A percentile compares a stretch with the other conserved stretches of the same genome.
These are phyloP conservation scores for Theristicus caerulescens DNA, from an alignment of 2,113 vertebrate genomes.

Conservation along the genomic window DNA sequence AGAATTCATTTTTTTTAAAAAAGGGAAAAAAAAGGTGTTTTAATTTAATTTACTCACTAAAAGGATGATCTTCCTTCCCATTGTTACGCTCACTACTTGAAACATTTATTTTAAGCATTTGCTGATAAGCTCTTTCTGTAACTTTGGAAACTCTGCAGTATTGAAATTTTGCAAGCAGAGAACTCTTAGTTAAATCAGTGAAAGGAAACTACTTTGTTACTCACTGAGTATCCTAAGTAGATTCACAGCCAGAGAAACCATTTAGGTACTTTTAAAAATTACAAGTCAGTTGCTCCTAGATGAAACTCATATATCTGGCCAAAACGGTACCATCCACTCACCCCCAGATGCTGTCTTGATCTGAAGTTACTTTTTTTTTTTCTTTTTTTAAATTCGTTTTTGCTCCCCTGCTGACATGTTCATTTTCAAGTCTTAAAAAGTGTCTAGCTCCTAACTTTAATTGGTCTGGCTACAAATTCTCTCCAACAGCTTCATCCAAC, in stretches of 20 bases:
- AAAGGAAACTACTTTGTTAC: background rate
- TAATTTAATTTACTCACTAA: background rate
- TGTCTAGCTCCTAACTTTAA: background rate
- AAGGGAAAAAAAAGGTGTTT: background rate
- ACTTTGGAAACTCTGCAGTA: background rate
- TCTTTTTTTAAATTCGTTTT: background rate
- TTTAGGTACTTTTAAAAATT: background rate
- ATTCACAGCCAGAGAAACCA: background rate
- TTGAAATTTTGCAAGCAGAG: background rate
- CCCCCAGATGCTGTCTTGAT: background rate
- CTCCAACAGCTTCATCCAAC: background rate
- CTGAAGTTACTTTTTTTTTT: background rate
- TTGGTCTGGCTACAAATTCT: background rate
- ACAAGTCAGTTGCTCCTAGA: background rate
- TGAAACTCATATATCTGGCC: background rate
- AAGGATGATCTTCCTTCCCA: background rate
- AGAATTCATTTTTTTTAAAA: background rate
- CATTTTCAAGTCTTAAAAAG: background rate
- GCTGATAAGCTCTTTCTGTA: background rate
- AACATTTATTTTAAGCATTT: background rate
- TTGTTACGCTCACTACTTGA: background rate
- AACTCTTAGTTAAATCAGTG: background rate
- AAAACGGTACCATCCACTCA: background rate
- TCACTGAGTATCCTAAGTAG: background rate
- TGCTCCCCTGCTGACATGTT: background rate